A percentile compares a stretch with the other conserved stretches of the same genome.
These are phyloP conservation scores for Pipistrellus pipistrellus DNA, from an alignment of 2,797 vertebrate genomes.

Conservation along the genomic window DNA sequence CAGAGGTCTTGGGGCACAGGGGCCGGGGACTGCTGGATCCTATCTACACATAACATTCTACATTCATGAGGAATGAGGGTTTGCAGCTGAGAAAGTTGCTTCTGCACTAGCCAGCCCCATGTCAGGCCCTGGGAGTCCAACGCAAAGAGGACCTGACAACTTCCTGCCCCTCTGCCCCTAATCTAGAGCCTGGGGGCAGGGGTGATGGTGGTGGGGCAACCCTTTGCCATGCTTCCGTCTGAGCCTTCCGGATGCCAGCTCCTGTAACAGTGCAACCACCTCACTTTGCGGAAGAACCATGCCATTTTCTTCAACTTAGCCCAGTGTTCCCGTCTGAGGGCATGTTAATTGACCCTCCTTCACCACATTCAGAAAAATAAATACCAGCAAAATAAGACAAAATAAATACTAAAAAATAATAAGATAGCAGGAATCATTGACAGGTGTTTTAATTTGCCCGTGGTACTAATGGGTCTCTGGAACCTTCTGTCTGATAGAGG, in stretches of 20 bases:
- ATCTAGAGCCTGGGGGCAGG: neutral
- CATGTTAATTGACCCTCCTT: neutral
- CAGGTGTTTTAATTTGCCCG: constrained; percentile 8
- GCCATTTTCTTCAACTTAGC: accelerated
- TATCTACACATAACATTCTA: neutral
- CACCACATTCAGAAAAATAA: neutral
- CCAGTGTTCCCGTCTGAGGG: neutral
- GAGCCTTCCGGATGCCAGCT: neutral
- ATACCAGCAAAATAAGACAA: neutral
- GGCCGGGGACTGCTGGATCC: neutral
- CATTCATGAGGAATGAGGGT: neutral
- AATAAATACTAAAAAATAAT: too few species aligned
- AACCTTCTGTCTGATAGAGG: neutral
- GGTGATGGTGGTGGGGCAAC: too few species aligned
- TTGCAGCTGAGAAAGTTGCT: neutral
- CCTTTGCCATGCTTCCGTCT: accelerated
- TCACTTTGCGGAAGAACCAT: accelerated
- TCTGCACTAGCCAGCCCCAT: neutral
- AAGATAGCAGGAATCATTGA: neutral
- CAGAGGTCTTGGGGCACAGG: neutral
- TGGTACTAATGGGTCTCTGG: neutral
- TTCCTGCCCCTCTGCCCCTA: neutral
- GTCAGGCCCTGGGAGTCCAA: neutral
- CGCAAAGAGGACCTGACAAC: neutral
- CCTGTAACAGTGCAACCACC: neutral